These are phyloP conservation scores for Philopotamus ludificatus DNA, from an alignment of 1,140 invertebrate genomes.

Conservation along the genomic window DNA sequence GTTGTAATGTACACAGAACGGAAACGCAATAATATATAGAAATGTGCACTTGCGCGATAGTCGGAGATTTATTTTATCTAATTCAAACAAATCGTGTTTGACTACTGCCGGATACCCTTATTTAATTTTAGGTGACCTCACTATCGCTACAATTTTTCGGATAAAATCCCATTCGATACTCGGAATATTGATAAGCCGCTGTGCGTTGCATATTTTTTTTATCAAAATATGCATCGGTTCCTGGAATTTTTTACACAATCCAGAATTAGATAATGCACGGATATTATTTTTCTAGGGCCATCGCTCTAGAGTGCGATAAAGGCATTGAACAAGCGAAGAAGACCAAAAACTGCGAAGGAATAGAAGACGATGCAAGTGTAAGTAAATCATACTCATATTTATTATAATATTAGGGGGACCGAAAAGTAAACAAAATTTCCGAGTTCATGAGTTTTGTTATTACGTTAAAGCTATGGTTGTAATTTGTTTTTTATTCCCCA, in stretches of 20 bases:
- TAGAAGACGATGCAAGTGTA: constrained; percentile 7
- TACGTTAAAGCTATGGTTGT: too few relatives aligned
- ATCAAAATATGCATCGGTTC: too few relatives aligned
- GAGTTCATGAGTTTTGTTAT: too few relatives aligned
- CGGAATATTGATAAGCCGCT: not conserved
- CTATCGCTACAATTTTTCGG: too few relatives aligned
- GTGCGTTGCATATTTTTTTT: too few relatives aligned
- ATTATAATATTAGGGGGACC: too few relatives aligned
- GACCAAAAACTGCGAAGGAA: not conserved
- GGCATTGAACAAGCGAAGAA: constrained; percentile 6
- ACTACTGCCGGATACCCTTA: not conserved
- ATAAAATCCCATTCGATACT: not conserved
- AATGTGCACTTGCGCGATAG: not conserved
- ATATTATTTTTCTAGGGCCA: not conserved
- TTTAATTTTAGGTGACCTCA: not conserved
- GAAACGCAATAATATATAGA: too few relatives aligned
- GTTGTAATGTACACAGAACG: too few relatives aligned
- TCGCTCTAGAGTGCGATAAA: constrained; percentile 4
- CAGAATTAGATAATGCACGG: not conserved
- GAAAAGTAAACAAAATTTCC: too few relatives aligned
- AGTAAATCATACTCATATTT: too few relatives aligned
- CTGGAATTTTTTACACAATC: not conserved
- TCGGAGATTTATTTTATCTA: not conserved
- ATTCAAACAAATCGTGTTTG: not conserved
- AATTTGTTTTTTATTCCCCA: too few relatives aligned